Evolutionary conservation across 2,888 invertebrate species (phyloP).

Genomic region (Cephus nigrinus): DNA sequence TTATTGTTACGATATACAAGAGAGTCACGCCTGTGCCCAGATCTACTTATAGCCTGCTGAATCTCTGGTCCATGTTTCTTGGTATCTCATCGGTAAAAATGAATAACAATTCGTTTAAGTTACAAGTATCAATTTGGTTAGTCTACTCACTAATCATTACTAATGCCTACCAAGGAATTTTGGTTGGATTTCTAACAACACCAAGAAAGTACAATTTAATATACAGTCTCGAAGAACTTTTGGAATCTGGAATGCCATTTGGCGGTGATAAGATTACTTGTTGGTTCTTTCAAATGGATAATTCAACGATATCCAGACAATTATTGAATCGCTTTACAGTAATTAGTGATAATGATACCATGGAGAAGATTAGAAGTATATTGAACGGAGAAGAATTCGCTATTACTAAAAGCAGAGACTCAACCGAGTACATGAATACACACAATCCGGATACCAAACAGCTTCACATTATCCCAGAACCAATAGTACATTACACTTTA

Average conservation of each 20-base stretch:
- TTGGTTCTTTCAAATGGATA: not conserved
- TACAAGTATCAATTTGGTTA: not conserved
- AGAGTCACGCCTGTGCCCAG: no score
- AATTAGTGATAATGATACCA: not conserved
- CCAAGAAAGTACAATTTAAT: not conserved
- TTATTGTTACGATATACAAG: no score
- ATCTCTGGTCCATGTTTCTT: conserved; percentile 1
- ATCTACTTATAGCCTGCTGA: no score
- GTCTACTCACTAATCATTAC: not conserved
- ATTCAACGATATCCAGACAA: not conserved
- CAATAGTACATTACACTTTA: not conserved
- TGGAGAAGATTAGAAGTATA: not conserved
- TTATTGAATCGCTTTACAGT: not conserved
- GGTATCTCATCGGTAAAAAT: not conserved
- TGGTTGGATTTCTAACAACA: not conserved
- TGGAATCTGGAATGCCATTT: not conserved
- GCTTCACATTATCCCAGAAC: conserved; percentile 1
- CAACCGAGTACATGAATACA: not conserved
- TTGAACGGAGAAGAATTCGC: not conserved
- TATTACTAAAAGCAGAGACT: not conserved
- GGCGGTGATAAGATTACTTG: not conserved
- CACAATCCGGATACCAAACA: not conserved
- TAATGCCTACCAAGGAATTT: not conserved
- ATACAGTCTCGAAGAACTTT: not conserved
- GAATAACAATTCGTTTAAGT: not conserved